A percentile compares a stretch with the other conserved stretches of the same genome.
These are phyloP conservation scores for Chymomyza costata DNA, from an alignment of 1,140 invertebrate genomes.

Conservation along the genomic window DNA sequence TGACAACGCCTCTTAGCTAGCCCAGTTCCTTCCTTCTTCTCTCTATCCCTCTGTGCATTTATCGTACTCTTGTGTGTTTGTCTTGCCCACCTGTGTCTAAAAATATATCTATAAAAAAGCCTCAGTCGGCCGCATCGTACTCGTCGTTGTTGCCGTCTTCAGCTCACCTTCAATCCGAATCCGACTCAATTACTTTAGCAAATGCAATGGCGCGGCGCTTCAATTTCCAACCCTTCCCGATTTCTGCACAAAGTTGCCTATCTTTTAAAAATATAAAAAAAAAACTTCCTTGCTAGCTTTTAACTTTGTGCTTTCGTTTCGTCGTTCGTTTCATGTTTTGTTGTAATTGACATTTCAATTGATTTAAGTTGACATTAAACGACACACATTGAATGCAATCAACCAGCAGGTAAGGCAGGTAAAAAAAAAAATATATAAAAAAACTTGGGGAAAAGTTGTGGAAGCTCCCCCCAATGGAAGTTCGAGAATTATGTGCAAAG, in stretches of 20 bases:
- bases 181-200: constrained; percentile 50
- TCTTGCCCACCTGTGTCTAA: constrained; percentile 28
- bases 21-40: not conserved
- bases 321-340: constrained; percentile 46
- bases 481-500: too few relatives aligned
- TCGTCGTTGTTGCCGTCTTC: constrained; percentile 14
- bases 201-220: constrained; percentile 23
- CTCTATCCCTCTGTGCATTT: not conserved
- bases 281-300: constrained; percentile 20
- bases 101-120: constrained; percentile 29
- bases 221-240: too few relatives aligned
- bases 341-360: constrained; percentile 65
- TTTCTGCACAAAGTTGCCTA: too few relatives aligned
- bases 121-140: not conserved
- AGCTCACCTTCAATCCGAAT: constrained; percentile 55
- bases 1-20: constrained; percentile 29
- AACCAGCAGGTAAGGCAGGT: too few relatives aligned
- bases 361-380: constrained; percentile 65
- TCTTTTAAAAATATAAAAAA: constrained; percentile 4
- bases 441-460: too few relatives aligned
- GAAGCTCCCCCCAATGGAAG: too few relatives aligned
- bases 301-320: constrained; percentile 14
- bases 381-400: constrained; percentile 42
- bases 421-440: too few relatives aligned
- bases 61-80: constrained; percentile 3